phyloP scores from a whole-genome alignment of 2,797 vertebrate genomes.

The Diplodus puntazzo region DNA sequence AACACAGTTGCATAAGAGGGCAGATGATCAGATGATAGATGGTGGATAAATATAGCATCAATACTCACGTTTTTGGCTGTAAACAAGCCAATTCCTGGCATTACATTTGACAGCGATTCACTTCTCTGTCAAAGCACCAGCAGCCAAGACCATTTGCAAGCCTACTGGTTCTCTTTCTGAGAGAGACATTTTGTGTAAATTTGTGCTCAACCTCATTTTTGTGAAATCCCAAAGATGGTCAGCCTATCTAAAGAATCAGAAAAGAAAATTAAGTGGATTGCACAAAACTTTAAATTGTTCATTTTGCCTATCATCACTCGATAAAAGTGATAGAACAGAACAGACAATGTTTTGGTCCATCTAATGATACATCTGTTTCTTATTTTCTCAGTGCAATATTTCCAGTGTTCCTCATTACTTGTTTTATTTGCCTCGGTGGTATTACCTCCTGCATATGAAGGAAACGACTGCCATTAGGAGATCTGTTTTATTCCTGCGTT shows the following conservation, averaged over 20 bases:
- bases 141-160: neutral
- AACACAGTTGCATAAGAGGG: too few relatives aligned
- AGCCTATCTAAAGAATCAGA: neutral
- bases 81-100: neutral
- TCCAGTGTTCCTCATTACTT: slow-evolving; percentile 13
- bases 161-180: neutral
- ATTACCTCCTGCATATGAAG: slow-evolving; percentile 21
- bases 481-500: slow-evolving; percentile 42
- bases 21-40: too few relatives aligned
- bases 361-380: neutral
- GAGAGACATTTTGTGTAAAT: too few relatives aligned
- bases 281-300: neutral
- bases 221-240: slow-evolving; percentile 6
- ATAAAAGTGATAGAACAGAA: neutral
- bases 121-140: slow-evolving; percentile 1
- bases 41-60: too few relatives aligned
- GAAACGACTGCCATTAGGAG: slow-evolving; percentile 16
- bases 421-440: neutral
- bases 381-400: neutral
- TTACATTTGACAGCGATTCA: neutral
- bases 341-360: neutral
- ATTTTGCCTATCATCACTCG: neutral
- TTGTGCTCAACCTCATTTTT: neutral
- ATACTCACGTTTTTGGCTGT: too few relatives aligned
- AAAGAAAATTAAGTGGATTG: neutral